Evolutionary conservation across 1,140 invertebrate genomes (phyloP), one percentile per base, ranked within the genome.

Genomic region (Dreissena polymorpha): DNA sequence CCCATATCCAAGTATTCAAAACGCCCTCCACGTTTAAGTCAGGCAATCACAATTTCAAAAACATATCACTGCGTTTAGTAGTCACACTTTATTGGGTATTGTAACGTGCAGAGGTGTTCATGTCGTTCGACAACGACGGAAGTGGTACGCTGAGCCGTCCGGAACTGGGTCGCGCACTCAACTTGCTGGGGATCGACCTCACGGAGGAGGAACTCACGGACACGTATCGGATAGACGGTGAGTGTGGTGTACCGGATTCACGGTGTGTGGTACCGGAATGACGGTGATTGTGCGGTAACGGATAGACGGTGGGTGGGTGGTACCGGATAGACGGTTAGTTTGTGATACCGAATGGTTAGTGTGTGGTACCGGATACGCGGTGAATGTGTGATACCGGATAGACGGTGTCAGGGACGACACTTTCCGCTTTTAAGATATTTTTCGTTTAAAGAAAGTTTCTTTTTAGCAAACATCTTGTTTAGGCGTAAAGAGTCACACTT

Each of bases 151-250:
- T 78, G 23, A 50, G 29, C 23, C 39, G 39, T n/a, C 51, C 3
- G 14, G 64, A 78, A 65, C 60, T 78, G 39, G 12, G 50, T 18
- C 13, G 51, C n/a, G 75, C 75, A 0, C 75, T 78, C 0, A 67
- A 16, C 27, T 16, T 53, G 10, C 65, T 78, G n/a, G 64, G 75
- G 27, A 69, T 78, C 49, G 75, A 78, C 64, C 51, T 78, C 0
- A 78, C 75, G 18, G 64, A 51, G 0, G 64, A 78, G 39, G 75
- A 78, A 27, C 50, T 78, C 12, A 29, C 63, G 10, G 50, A 53
- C 64, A 55, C 63, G 7, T 78, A 69, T 49, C 3, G 18, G 6
- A 55, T 78, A n/a, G 75, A 78, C 51, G 75, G 75, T 78, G 55
- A 65, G 25, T 51, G 16, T 39, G 12, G 21, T 18, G 39, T 39